Percentiles rank a stretch among this genome's conserved stretches.
phyloP scores from a whole-genome alignment of 2,113 vertebrate genomes.

The Cariama cristata region DNA sequence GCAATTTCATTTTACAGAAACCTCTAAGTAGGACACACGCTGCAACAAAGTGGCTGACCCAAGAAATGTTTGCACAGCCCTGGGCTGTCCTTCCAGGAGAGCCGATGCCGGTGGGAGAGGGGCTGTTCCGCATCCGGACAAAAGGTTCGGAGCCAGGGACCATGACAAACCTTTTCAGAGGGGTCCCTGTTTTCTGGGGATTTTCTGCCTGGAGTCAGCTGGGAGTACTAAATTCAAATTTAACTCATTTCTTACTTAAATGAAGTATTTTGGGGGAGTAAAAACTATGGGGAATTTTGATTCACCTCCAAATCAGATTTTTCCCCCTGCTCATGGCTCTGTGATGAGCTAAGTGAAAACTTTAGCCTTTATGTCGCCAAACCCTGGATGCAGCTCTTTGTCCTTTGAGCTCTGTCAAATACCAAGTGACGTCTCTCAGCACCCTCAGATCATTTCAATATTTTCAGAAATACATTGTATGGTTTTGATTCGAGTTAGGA shows the following conservation, averaged over 20 bases:
- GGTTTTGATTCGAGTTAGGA: not conserved
- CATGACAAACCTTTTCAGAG: accelerated
- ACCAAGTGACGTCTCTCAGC: not conserved
- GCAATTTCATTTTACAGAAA: not conserved
- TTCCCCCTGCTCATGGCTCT: not conserved
- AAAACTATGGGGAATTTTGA: not conserved
- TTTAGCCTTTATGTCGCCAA: not conserved
- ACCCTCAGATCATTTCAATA: not conserved
- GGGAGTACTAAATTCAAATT: not conserved
- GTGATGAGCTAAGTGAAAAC: not conserved
- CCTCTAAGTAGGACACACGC: not conserved
- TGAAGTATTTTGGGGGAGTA: not conserved
- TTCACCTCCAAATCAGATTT: not conserved
- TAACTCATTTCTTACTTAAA: not conserved
- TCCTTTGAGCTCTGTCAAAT: not conserved
- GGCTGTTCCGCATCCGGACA: not conserved
- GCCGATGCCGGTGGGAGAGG: accelerated
- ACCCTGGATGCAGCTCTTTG: not conserved
- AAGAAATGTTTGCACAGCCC: not conserved
- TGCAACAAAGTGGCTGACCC: not conserved
- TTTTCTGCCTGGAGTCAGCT: not conserved
- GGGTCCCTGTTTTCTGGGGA: not conserved
- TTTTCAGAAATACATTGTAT: not conserved
- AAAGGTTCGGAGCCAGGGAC: not conserved
- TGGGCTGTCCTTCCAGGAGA: not conserved